These are phyloP conservation scores for Larimichthys polyactis DNA, from an alignment of 2,113 vertebrate genomes.

Conservation along the genomic window DNA sequence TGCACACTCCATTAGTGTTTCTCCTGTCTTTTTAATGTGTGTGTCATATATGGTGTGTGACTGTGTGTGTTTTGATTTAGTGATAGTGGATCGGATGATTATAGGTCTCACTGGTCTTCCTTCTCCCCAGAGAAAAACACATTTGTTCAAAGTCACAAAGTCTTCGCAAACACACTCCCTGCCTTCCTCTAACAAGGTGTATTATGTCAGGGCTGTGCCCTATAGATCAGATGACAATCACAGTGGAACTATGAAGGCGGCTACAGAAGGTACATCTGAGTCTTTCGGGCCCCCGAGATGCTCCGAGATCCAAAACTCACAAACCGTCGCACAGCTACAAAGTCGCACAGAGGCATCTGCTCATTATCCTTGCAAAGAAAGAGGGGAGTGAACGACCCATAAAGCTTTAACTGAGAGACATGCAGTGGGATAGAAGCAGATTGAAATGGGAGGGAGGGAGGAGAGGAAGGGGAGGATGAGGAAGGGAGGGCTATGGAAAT, in stretches of 20 bases:
- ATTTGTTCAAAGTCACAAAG: slow-evolving; percentile 78
- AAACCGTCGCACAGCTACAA: slow-evolving; percentile 75
- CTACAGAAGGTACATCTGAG: slow-evolving; percentile 75
- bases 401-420: slow-evolving; percentile 74
- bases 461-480: slow-evolving; percentile 36
- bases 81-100: slow-evolving; percentile 63
- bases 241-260: slow-evolving; percentile 65
- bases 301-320: slow-evolving; percentile 68
- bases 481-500: slow-evolving; percentile 59
- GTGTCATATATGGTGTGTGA: slow-evolving; percentile 5
- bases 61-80: slow-evolving; percentile 50
- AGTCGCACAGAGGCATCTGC: slow-evolving; percentile 73
- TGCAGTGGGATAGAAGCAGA: slow-evolving; percentile 61
- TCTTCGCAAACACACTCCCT: slow-evolving; percentile 54
- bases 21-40: slow-evolving; percentile 15
- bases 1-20: slow-evolving; percentile 34
- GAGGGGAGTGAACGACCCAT: slow-evolving; percentile 74
- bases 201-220: slow-evolving; percentile 74
- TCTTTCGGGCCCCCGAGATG: slow-evolving; percentile 67
- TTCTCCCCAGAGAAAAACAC: slow-evolving; percentile 65
- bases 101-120: slow-evolving; percentile 60
- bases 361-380: slow-evolving; percentile 77
- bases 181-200: slow-evolving; percentile 77
- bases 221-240: slow-evolving; percentile 80
- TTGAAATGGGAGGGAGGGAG: slow-evolving; percentile 47